These are phyloP conservation scores for Orchesella cincta DNA, from an alignment of 1,140 invertebrate genomes.

Conservation along the genomic window DNA sequence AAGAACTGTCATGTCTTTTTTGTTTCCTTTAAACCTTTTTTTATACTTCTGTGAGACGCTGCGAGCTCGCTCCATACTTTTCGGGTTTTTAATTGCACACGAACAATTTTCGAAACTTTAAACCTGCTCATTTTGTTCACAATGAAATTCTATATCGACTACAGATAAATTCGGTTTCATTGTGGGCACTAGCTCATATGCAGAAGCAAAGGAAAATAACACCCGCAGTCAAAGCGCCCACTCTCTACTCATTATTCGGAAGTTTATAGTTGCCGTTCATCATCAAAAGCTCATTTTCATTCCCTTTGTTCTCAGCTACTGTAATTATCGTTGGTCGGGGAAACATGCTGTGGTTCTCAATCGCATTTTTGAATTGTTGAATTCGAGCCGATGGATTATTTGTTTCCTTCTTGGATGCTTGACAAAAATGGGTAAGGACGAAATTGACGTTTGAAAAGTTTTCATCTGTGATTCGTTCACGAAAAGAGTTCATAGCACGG, in stretches of 20 bases:
- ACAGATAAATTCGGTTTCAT: no score
- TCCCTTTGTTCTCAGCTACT: constrained; percentile 30
- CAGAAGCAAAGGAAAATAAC: no score
- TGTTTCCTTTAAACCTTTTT: no score
- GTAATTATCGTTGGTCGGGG: constrained; percentile 26
- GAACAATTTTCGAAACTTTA: no score
- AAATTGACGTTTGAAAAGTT: constrained; percentile 29
- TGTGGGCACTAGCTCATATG: no score
- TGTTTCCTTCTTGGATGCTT: background rate
- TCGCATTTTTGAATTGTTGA: constrained; percentile 10
- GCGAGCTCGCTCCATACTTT: no score
- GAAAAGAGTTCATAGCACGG: constrained; percentile 16
- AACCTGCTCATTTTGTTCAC: no score
- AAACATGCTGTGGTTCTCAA: constrained; percentile 24
- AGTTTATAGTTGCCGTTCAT: constrained; percentile 29
- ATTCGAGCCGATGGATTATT: background rate
- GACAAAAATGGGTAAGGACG: constrained; percentile 24
- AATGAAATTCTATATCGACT: no score
- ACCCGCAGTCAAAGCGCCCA: no score
- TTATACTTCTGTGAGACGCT: no score
- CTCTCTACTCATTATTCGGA: constrained; percentile 37
- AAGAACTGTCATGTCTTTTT: no score
- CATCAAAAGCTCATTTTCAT: background rate
- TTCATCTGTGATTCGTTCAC: constrained; percentile 10
- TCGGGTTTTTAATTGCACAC: no score